Evolutionary conservation across 1,140 invertebrate genomes (phyloP), one percentile per base, ranked within the genome.

Genomic region (Pemphigus obesinymphae): DNA sequence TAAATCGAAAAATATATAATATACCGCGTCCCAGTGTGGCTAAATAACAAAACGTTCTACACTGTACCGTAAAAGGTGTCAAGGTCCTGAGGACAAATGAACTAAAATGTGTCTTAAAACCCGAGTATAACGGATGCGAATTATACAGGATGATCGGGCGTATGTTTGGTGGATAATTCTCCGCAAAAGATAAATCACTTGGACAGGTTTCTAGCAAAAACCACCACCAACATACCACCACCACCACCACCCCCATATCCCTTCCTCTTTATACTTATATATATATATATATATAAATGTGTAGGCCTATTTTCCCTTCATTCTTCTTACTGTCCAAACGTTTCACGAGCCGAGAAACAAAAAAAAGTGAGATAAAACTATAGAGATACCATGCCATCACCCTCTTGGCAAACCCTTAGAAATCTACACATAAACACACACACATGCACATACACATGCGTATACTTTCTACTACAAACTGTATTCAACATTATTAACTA

Each of bases 101-200:
- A 80, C 76, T 34, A 26, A 63, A 45, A 63, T 26, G 17, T 31
- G 53, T 61, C 55, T 78, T 37, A 43, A 40, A n/a, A 15, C n/a
- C 23, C 29, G 63, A 61, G 23, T 43, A n/a, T n/a, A 43, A 63
- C 76, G 34, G 31, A 58, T 40, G 76, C 55, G 55, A 58, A 78
- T 73, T 23, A 29, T 78, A 58, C n/a, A 45, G 50, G 43, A 34
- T 34, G 50, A 13, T 10, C 2, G 48, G 15, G 73, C 45, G 37
- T 63, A 37, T 63, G 55, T 58, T 76, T 63, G n/a, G 76, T 45
- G 58, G 76, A 80, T 80, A 80, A 80, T 80, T 80, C 76, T 80
- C 37, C 55, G n/a, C 13, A 17, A 45, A 61, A 61, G 76, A 80
- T 80, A 80, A 80, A 80, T 80, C 76, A 80, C 76, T 80, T 15